Evolutionary conservation across 2,888 invertebrate genomes (phyloP), one percentile per base, ranked within the genome.

Genomic region (Watsonalla cultraria): DNA sequence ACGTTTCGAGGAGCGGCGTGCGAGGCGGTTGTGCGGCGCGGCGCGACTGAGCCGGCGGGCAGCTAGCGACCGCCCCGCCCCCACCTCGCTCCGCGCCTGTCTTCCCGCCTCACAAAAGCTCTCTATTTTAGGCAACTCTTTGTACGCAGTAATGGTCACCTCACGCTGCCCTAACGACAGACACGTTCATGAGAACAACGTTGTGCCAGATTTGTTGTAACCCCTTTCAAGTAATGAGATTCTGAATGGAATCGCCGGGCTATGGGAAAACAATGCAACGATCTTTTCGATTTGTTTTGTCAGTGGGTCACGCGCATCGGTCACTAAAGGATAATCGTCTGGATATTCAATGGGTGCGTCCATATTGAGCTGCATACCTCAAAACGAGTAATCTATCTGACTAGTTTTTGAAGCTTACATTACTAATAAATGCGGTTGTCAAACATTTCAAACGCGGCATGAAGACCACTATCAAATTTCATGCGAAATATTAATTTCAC

Each of bases 101-200:
- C 80, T 78, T 79, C 85, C 90, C 86, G 87, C 88, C 88, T 87
- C 74, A 89, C 89, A 88, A 89, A 89, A 90, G 89, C 88, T 90
- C 89, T 90, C 90, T 90, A 89, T 90, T 90, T 90, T 90, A 90
- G 90, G 90, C 87, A 90, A 89, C 87, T 90, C 90, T 90, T 90
- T 90, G 90, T 90, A 89, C 78, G 70, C 78, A 79, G 88, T 90
- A 90, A 90, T 90, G 90, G 90, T 90, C 90, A 90, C 87, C 90
- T 90, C 90, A 90, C 90, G 90, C 84, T 82, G 88, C 84, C 84
- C 87, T 87, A 89, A 89, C 89, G 89, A 90, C 85, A 85, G 84
- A 87, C 89, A 88, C 87, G 89, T 88, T 82, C 90, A 90, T 88
- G 89, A 89, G 90, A 90, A 88, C 80, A 73, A 73, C 77, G 78